Conservation (phyloP, 2,888 invertebrate genomes). For the Dicranocentrus wangi region DNA sequence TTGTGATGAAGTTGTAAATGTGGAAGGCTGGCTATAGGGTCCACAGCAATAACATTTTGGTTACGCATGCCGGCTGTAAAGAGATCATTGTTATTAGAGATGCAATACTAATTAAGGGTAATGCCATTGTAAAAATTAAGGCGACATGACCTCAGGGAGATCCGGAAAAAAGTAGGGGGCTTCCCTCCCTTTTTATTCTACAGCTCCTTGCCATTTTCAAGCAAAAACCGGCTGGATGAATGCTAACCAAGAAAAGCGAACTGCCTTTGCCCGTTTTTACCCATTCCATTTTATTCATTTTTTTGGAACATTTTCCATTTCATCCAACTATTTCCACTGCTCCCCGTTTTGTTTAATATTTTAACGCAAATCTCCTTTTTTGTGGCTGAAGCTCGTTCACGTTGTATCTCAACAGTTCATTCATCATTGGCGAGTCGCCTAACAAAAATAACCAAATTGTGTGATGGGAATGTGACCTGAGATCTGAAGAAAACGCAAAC, state of each 20-base stretch:
- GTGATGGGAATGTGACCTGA: no score
- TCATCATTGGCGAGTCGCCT: no score
- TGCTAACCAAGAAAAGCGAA: background rate
- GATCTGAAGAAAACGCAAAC: no score
- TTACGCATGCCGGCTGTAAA: slow-evolving; percentile 63
- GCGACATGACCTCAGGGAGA: slow-evolving; percentile 42
- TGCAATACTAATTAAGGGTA: slow-evolving; percentile 68
- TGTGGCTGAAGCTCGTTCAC: no score
- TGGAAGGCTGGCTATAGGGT: slow-evolving; percentile 54
- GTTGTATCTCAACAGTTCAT: no score
- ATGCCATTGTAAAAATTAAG: slow-evolving; percentile 69
- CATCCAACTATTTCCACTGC: no score
- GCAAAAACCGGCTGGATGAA: background rate
- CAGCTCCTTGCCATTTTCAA: background rate
- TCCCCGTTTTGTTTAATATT: no score
- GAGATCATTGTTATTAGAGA: slow-evolving; percentile 62
- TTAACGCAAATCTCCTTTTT: no score
- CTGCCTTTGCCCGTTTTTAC: background rate
- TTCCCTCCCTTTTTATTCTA: background rate
- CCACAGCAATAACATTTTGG: slow-evolving; percentile 63
- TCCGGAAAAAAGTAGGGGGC: slow-evolving; percentile 9
- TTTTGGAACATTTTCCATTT: background rate
- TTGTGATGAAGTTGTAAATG: slow-evolving; percentile 62
- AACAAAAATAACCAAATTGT: no score
- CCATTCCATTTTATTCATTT: background rate